Base-by-base conservation (phyloP, 2,888 invertebrate species). In the Mylabris sibirica region DNA sequence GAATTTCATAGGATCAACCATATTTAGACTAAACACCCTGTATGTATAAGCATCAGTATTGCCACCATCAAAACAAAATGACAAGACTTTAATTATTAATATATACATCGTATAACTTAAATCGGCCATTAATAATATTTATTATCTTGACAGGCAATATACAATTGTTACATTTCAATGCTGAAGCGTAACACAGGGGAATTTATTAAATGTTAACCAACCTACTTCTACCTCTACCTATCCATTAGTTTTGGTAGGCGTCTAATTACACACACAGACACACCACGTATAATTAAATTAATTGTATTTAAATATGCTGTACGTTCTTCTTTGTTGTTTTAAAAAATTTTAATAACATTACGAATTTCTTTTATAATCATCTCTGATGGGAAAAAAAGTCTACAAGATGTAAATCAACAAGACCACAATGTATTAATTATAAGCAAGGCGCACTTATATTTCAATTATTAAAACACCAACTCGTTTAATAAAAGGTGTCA, bases 101-200 rank as follows among this genome's bases (percentile, higher is more conserved):
- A 73, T 72, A 72, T 30, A 30, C 30, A 30, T 6, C 71, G 66
- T 64, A 63, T 60, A 26, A 67, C 69, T 44, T 75, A 73, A 75
- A 75, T 75, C 70, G 73, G 66, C 72, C 73, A 72, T 75, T 73
- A 73, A 73, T 75, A 73, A 70, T 73, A 72, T 74, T 74, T 74
- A 70, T 72, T 68, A 24, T 69, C 63, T 60, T 71, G 69, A 70
- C 72, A 71, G 74, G 72, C 74, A 74, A 68, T 73, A 20, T 22
- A 74, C 73, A 74, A 74, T 74, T 64, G 70, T 44, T 63, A 62
- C 67, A 61, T 71, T 49, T 68, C 68, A 71, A 67, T 70, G 64
- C 63, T 57, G 53, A 44, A 68, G 67, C 68, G 71, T 71, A 71
- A 71, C 71, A 71, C 71, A 63, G 71, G 38, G 64, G 57, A 22